Evolutionary conservation across 2,113 vertebrate genomes (phyloP).

Genomic region (Cyanocitta stelleri): DNA sequence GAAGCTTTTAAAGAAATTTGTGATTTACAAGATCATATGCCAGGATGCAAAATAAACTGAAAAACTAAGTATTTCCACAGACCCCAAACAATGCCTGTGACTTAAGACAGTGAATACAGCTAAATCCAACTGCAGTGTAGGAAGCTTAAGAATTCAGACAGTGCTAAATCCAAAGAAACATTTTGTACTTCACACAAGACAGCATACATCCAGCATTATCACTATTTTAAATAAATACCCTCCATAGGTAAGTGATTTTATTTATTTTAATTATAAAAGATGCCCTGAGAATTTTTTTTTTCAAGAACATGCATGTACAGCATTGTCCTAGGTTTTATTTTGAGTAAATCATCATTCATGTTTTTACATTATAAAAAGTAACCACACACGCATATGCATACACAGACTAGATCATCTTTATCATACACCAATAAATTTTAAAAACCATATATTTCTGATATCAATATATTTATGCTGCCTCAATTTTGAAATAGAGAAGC

Average conservation of each 20-base stretch:
- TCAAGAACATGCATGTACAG: constrained; percentile 70
- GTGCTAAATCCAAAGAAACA: not conserved
- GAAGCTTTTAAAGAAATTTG: not conserved
- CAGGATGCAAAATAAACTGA: not conserved
- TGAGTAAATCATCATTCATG: constrained; percentile 65
- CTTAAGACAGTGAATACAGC: not conserved
- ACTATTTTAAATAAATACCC: constrained; percentile 30
- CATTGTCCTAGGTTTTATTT: constrained; percentile 75
- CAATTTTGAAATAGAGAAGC: constrained; percentile 75
- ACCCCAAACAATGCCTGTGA: not conserved
- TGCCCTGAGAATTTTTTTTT: constrained; percentile 61
- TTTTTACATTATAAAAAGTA: constrained; percentile 78
- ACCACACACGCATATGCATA: constrained; percentile 71
- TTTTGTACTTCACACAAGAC: not conserved
- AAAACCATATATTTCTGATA: constrained; percentile 69
- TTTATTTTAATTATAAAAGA: constrained; percentile 57
- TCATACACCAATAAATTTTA: constrained; percentile 70
- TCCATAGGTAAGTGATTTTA: not conserved
- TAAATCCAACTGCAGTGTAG: not conserved
- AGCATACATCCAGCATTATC: not conserved
- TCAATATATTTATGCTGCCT: constrained; percentile 70
- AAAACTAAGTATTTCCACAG: not conserved
- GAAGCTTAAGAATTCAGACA: not conserved
- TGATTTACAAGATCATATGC: not conserved
- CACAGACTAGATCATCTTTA: constrained; percentile 73